These are phyloP conservation scores for Pluvianellus socialis DNA, from an alignment of 2,113 vertebrate species.

Conservation along the genomic window DNA sequence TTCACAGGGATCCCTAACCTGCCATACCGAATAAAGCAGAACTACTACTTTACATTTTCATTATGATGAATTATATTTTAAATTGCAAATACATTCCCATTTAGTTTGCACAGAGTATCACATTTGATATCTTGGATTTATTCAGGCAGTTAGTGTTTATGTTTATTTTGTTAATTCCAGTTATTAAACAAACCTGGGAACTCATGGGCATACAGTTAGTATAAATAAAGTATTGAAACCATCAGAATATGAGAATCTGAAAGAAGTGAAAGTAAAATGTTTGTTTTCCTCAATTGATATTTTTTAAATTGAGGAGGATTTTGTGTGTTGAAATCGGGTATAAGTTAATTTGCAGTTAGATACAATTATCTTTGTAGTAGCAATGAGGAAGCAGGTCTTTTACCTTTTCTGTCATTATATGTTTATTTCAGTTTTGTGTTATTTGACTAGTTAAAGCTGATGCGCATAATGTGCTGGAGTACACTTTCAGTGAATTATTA, in stretches of 20 bases:
- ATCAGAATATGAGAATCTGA: background rate
- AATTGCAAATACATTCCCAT: constrained; percentile 91
- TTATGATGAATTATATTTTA: constrained; percentile 96
- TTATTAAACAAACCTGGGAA: constrained; percentile 8
- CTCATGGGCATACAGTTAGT: background rate
- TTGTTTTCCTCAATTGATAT: background rate
- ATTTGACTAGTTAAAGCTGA: constrained; percentile 26
- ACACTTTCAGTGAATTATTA: background rate
- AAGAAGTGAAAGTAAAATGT: background rate
- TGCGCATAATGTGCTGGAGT: background rate
- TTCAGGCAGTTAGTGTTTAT: constrained; percentile 50
- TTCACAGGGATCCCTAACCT: constrained; percentile 96
- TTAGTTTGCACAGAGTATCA: constrained; percentile 59
- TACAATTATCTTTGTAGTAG: background rate
- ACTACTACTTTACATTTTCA: constrained; percentile 98
- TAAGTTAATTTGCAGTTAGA: constrained; percentile 7
- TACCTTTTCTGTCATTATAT: background rate
- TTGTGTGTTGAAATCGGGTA: background rate
- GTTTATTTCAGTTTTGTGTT: constrained; percentile 16
- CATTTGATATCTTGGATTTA: constrained; percentile 45
- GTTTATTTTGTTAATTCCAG: constrained; percentile 65
- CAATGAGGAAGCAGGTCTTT: background rate
- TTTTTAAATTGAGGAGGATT: background rate
- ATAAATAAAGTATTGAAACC: background rate
- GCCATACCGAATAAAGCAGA: constrained; percentile 97